Base-by-base conservation (phyloP, 2,797 vertebrate genomes). In the Sciaenops ocellatus region DNA sequence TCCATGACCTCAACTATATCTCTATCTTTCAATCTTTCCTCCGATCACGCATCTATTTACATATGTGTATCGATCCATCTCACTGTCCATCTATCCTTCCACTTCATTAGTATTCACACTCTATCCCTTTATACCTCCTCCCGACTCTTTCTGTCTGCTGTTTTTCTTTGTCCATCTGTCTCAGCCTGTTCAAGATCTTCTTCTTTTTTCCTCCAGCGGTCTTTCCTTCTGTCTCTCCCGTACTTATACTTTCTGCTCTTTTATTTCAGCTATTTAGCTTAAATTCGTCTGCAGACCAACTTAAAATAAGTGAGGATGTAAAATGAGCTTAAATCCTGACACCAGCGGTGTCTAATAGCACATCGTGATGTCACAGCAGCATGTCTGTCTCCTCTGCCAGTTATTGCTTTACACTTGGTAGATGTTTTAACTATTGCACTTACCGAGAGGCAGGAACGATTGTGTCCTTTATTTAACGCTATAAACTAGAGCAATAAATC, bases 141-240 rank as follows among this genome's bases (percentile, higher is more conserved):
- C 16, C 22, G 16, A 51, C 30, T 51, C 38, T 17, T 30, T 59
- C 41, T 41, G 30, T 50, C 13, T 51, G 28, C 30, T 52, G 17
- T 24, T 81, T 76, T 52, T 71, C 70, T 86, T 67, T 77, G 55
- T 67, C 74, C 73, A 47, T 81, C 66, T 75, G 55, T 75, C 56
- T 81, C 50, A 22, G n/a, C 26, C 54, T 65, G 26, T 56, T 57
- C 41, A 44, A 72, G 11, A 62, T 66, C 47, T 47, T 18, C 42
- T 50, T 26, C 34, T 38, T 38, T 47, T 41, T 51, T 28, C n/a
- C 34, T 51, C 63, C 4, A 1, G n/a, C 26, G 17, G 46, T 47
- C 47, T 59, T 50, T 51, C 56, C 44, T 24, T 50, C 68, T 50
- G 20, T 75, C 65, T 84, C 66, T 60, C 60, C 30, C 30, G 64